Evolutionary conservation across 2,888 invertebrate genomes (phyloP).

Genomic region (Brenthis ino): DNA sequence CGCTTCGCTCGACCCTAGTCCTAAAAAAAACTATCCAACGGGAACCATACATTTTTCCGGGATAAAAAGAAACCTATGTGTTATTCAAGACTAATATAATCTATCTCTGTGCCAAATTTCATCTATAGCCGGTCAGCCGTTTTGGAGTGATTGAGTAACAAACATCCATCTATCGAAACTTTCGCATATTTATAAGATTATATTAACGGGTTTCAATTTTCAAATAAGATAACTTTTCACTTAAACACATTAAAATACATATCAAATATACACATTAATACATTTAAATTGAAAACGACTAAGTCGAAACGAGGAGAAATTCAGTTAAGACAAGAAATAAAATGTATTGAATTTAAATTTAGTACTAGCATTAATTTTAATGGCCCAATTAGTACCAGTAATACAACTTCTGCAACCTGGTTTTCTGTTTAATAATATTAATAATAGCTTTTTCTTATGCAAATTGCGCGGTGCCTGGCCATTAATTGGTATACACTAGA

Average conservation of each 20-base stretch:
- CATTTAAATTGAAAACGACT: background rate
- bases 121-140: too few species aligned
- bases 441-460: conserved; percentile 40
- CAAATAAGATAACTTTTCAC: too few species aligned
- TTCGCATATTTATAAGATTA: too few species aligned
- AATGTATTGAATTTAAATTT: conserved; percentile 29
- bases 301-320: conserved; percentile 19
- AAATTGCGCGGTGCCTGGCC: conserved; percentile 38
- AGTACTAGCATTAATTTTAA: conserved; percentile 28
- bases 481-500: conserved; percentile 40
- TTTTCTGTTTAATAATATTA: conserved; percentile 31
- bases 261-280: background rate
- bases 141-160: too few species aligned
- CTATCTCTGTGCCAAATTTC: too few species aligned
- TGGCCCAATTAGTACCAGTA: conserved; percentile 23
- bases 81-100: too few species aligned
- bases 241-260: background rate
- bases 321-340: conserved; percentile 23
- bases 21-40: too few species aligned
- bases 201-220: too few species aligned
- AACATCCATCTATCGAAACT: too few species aligned
- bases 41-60: too few species aligned
- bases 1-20: too few species aligned
- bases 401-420: conserved; percentile 22
- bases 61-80: too few species aligned